phyloP scores from a whole-genome alignment of 2,113 vertebrate species.

The Leuciscus idus region DNA sequence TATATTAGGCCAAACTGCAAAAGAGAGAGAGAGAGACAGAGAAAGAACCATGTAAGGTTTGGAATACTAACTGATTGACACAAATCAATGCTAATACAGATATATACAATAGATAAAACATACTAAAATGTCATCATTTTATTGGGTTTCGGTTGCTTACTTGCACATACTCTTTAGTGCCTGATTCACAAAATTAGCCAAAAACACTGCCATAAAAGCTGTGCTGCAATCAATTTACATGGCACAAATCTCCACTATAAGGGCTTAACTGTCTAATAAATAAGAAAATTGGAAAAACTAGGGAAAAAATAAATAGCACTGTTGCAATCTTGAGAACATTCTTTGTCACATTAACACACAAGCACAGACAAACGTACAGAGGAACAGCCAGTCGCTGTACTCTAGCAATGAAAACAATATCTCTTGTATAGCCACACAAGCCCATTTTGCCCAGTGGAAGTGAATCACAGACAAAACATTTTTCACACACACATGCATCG shows the following conservation, averaged over 20 bases:
- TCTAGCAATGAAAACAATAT: background rate
- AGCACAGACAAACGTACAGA: background rate
- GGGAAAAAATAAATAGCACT: background rate
- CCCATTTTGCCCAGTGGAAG: background rate
- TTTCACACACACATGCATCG: background rate
- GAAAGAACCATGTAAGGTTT: constrained; percentile 44
- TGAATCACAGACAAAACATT: constrained; percentile 53
- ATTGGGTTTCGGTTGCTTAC: background rate
- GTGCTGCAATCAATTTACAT: background rate
- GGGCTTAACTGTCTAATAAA: background rate
- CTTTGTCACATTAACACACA: background rate
- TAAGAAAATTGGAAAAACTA: background rate
- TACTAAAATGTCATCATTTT: background rate
- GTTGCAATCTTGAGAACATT: background rate
- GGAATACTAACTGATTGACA: background rate
- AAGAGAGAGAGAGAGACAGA: constrained; percentile 60
- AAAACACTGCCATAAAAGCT: background rate
- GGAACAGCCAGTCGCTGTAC: background rate
- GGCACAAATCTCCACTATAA: background rate
- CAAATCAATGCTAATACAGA: background rate
- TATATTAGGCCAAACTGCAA: constrained; percentile 75
- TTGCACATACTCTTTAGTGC: background rate
- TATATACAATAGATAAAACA: background rate
- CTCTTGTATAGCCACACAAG: background rate
- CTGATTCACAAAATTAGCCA: background rate